Percentiles rank a stretch among this genome's conserved stretches.
phyloP scores from a whole-genome alignment of 2,113 vertebrate species.

The Casuarius casuarius region DNA sequence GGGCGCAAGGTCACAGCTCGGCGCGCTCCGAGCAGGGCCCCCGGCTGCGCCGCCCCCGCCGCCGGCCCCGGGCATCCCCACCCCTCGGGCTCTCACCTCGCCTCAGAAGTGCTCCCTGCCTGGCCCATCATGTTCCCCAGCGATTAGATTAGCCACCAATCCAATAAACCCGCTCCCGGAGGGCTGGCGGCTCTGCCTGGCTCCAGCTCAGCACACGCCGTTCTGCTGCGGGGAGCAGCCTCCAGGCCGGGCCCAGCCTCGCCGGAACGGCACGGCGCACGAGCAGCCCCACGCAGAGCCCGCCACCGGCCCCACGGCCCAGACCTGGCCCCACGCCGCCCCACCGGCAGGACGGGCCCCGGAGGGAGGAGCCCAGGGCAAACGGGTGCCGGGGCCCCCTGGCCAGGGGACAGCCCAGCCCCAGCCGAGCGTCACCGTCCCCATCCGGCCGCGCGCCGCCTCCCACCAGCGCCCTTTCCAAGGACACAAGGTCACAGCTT shows the following conservation, averaged over 20 bases:
- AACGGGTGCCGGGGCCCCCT: background rate
- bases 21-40: background rate
- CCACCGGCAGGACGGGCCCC: accelerated
- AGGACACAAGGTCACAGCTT: slow-evolving; percentile 64
- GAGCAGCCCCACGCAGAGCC: background rate
- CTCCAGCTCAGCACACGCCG: background rate
- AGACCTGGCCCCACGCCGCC: background rate
- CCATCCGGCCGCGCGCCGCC: background rate
- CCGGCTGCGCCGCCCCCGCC: background rate
- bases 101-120: background rate
- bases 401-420: background rate
- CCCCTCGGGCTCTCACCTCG: background rate
- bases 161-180: background rate
- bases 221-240: background rate
- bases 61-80: accelerated
- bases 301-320: background rate
- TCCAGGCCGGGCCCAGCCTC: background rate
- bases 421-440: background rate
- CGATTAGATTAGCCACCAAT: background rate
- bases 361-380: background rate
- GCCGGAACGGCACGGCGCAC: accelerated
- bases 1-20: slow-evolving; percentile 49
- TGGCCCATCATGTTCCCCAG: background rate
- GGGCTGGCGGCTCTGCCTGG: background rate
- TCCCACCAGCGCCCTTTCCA: slow-evolving; percentile 39